Evolutionary conservation across 2,888 invertebrate species (phyloP).

Genomic region (Labia minor): DNA sequence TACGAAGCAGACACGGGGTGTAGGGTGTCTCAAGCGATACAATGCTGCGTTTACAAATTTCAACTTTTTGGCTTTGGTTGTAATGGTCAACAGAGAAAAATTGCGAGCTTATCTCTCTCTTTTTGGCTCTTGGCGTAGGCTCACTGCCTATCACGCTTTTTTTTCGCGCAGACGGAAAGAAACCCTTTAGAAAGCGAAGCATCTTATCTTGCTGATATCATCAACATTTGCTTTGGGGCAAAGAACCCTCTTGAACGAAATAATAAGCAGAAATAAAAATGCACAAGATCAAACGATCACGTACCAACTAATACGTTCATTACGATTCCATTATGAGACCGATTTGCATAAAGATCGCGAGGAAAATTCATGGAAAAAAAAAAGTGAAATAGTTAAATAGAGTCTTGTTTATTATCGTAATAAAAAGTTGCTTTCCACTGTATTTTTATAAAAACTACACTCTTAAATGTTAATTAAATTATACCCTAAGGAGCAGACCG

Average conservation of each 20-base stretch:
- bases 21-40: not conserved
- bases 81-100: slow-evolving; percentile 13
- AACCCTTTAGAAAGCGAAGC: slow-evolving; percentile 8
- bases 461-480: slow-evolving; percentile 13
- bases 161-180: not conserved
- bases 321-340: not conserved
- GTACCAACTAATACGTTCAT: not conserved
- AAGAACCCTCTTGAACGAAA: not conserved
- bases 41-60: slow-evolving; percentile 13
- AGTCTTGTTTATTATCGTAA: slow-evolving; percentile 1
- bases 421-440: not conserved
- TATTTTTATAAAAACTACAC: slow-evolving; percentile 8
- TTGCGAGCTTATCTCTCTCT: slow-evolving; percentile 8
- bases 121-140: not conserved
- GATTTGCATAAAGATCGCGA: not conserved
- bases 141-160: slow-evolving; percentile 5
- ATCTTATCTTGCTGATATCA: slow-evolving; percentile 13
- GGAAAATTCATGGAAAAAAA: not conserved
- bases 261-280: slow-evolving; percentile 4
- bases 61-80: slow-evolving; percentile 1
- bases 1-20: not conserved
- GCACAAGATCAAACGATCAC: not conserved
- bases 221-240: slow-evolving; percentile 5
- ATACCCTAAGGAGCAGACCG: slow-evolving; percentile 5
- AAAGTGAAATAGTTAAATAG: slow-evolving; percentile 4